Evolutionary conservation across 1,140 invertebrate species (phyloP), one percentile per base, ranked within the genome.

Genomic region (Teleopsis dalmanni): DNA sequence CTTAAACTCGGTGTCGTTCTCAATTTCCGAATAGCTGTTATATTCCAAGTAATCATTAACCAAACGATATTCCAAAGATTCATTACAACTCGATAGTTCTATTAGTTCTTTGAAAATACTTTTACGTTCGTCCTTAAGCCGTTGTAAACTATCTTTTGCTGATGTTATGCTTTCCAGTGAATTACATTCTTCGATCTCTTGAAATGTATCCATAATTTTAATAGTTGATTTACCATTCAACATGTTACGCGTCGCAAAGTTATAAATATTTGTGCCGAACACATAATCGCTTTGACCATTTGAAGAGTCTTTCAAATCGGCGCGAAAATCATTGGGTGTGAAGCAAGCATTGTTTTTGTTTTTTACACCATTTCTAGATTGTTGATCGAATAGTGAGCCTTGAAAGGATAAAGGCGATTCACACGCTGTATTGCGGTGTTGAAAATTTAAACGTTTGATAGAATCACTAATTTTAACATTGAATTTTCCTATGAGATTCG

Each of bases 381-480:
- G 34, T 26, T 44, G 35, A 31, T 59, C 62, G 35, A 67, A 67
- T 4, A 67, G 56, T 0, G 62, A 65, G 19, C 57, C 64, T 41
- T 60, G 62, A 52, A 60, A 67, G 4, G 62, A 67, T 1, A 67
- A 36, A n/a, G 64, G 64, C 3, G 64, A 67, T 7, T 62, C 54
- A 13, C 63, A 56, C 2, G 37, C 40, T 5, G 44, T 13, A 40
- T 22, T 21, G 18, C n/a, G 13, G 8, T 26, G 10, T 34, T 56
- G 38, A 10, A 38, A 27, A 11, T 56, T 48, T 10, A 62, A 52
- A 3, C 47, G 47, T 16, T 33, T 52, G 4, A 59, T 26, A 0
- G 60, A 60, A 46, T 58, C 57, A 5, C 58, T 56, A 2, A 67
- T 48, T 38, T 56, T 61, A 1, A 58, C 26, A 52, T 59, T 61